These are phyloP conservation scores for Candoia aspera DNA, from an alignment of 2,113 vertebrate genomes.

Conservation along the genomic window DNA sequence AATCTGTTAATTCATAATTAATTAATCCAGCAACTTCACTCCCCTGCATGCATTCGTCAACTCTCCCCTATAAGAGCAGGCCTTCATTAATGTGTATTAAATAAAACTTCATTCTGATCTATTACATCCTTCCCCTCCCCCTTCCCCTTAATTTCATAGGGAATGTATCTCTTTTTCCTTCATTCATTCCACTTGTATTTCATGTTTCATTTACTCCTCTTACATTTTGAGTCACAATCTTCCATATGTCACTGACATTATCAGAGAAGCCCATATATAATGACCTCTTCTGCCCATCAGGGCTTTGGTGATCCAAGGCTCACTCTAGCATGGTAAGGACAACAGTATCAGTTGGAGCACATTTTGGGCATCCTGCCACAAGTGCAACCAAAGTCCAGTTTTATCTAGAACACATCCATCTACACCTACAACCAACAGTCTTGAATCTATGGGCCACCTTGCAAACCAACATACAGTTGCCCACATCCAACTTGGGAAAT, in stretches of 20 bases:
- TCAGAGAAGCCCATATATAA: background rate
- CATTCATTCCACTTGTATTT: background rate
- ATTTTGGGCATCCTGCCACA: background rate
- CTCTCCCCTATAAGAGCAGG: background rate
- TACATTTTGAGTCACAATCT: background rate
- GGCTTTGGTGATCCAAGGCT: background rate
- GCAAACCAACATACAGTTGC: background rate
- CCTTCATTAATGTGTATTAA: background rate
- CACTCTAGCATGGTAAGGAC: background rate
- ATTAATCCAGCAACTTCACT: background rate
- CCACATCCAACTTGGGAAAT: background rate
- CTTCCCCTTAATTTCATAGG: background rate
- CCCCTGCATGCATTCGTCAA: background rate
- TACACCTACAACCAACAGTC: background rate
- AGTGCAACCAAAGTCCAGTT: background rate
- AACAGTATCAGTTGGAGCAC: background rate
- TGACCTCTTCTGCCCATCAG: background rate
- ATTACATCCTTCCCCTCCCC: background rate
- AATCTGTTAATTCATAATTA: background rate
- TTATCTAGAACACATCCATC: background rate
- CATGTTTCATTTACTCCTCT: background rate
- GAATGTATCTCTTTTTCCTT: background rate
- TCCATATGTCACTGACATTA: background rate
- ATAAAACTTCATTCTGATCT: background rate
- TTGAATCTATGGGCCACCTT: background rate